Percentiles rank a stretch among this genome's conserved stretches.
Evolutionary conservation across 2,113 vertebrate species (phyloP).

Genomic region (Naja naja): DNA sequence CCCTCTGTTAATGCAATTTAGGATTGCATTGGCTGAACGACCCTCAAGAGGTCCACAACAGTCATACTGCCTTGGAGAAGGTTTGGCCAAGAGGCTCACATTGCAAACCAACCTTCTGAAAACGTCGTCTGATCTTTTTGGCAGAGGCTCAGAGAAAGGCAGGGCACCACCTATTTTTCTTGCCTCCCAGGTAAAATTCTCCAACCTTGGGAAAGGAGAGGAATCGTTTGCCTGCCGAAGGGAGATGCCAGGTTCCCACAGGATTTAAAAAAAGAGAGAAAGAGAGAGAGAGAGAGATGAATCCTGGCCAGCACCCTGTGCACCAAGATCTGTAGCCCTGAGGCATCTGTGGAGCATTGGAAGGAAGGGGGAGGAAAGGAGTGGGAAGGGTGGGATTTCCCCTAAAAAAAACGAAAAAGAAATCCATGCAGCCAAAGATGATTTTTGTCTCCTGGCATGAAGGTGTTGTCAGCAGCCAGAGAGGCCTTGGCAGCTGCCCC

Average conservation of each 20-base stretch:
- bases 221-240: conserved; percentile 33
- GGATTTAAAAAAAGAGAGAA: conserved; percentile 21
- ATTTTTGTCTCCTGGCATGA: conserved; percentile 21
- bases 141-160: neutral
- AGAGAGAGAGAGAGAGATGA: conserved; percentile 23
- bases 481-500: neutral
- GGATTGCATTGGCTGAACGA: no score
- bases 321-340: conserved; percentile 42
- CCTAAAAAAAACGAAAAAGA: neutral
- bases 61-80: neutral
- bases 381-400: neutral
- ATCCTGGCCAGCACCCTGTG: conserved; percentile 32
- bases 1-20: no score
- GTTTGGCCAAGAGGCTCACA: neutral
- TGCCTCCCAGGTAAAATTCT: neutral
- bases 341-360: conserved; percentile 21
- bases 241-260: conserved; percentile 60
- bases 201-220: conserved; percentile 20
- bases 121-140: neutral
- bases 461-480: conserved; percentile 39
- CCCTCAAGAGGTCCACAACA: neutral
- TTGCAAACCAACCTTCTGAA: neutral
- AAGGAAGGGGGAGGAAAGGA: neutral
- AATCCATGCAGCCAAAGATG: conserved; percentile 43
- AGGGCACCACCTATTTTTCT: neutral